phyloP scores from a whole-genome alignment of 2,888 invertebrate species.

The Rhorus exstirpatorius region DNA sequence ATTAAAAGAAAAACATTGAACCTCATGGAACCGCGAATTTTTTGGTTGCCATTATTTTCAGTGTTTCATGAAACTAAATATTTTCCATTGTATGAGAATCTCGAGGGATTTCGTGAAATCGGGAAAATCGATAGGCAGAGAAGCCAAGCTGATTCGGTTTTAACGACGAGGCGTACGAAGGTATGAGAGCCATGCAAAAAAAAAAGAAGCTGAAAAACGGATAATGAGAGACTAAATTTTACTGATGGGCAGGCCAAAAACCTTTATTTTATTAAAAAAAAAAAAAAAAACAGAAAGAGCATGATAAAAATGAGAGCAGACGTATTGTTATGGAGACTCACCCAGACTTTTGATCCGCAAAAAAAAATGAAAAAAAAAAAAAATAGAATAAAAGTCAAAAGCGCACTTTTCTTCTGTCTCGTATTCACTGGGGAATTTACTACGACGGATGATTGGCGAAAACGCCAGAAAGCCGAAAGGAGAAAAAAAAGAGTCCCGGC shows the following conservation, averaged over 20 bases:
- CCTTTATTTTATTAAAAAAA: neutral
- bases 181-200: slow-evolving; percentile 28
- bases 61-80: slow-evolving; percentile 14
- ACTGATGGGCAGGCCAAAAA: slow-evolving; percentile 4
- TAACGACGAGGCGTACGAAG: slow-evolving; percentile 30
- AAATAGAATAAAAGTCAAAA: neutral
- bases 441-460: slow-evolving; percentile 29
- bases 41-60: slow-evolving; percentile 16
- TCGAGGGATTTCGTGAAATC: slow-evolving; percentile 9
- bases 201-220: neutral
- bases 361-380: neutral
- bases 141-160: slow-evolving; percentile 30
- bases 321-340: neutral
- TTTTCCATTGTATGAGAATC: slow-evolving; percentile 14
- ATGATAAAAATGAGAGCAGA: slow-evolving; percentile 27
- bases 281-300: slow-evolving; percentile 3
- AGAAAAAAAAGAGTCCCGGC: neutral
- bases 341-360: slow-evolving; percentile 10
- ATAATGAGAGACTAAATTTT: slow-evolving; percentile 54
- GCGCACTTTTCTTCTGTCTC: neutral
- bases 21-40: neutral
- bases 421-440: neutral
- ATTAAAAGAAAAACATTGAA: neutral
- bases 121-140: slow-evolving; percentile 41
- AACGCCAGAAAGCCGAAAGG: slow-evolving; percentile 23